Evolutionary conservation across 2,797 vertebrate genomes (phyloP), one percentile per base, ranked within the genome.

Genomic region (Acestrorhynchus altus): DNA sequence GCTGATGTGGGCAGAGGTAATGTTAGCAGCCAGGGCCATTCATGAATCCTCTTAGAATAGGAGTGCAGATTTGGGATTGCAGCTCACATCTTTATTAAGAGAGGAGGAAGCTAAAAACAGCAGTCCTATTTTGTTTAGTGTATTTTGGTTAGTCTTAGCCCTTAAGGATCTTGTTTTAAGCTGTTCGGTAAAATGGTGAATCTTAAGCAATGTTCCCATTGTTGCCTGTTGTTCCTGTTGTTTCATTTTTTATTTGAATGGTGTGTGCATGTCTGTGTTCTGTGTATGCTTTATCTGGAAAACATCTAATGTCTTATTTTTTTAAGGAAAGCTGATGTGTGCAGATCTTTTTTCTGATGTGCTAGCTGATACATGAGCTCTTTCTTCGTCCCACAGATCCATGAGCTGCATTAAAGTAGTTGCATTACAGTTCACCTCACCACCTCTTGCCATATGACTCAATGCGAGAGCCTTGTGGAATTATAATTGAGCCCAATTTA

Each of bases 401-500:
- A 60, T 60, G 52, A 76, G 44, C 67, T 71, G 16, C 64, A 72
- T 76, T 49, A 78, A 79, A 81, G 59, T 52, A 76, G 44, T 60
- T 71, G 16, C 64, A 72, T 76, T 49, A 78, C 76, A 78, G 59
- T 52, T 77, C 75, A 56, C 74, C 72, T 78, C 66, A 42, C 39
- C 59, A 61, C 44, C 54, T 49, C 28, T 63, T 79, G 65, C 35
- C 63, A 76, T 63, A 61, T 76, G 77, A 56, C 70, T 56, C 73
- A 65, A 49, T 65, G 31, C 52, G 6, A 69, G 76, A 77, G 78
- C 78, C 71, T 66, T 81, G 80, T 79, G 78, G 59, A 72, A 72
- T 71, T 61, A 60, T 74, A 71, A 83, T 76, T 54, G 76, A 72
- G 40, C 65, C 40, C 28, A 68, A 56, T 84, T 83, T 80, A 77